Evolutionary conservation across 2,113 vertebrate species (phyloP), one percentile per base, ranked within the genome.

Genomic region (Antechinus stuartii): DNA sequence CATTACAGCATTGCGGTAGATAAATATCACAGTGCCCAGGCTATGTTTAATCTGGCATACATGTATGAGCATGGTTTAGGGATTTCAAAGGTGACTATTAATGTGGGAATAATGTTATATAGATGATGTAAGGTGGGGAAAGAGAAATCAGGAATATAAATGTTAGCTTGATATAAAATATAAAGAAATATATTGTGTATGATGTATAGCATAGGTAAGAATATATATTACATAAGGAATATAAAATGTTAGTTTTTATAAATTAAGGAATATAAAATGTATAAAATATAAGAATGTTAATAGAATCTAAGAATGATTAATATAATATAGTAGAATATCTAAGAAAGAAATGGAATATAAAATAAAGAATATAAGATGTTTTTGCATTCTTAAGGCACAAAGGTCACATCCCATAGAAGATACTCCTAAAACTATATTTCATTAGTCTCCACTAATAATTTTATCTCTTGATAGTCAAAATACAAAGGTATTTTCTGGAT

Each of bases 21-120:
- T 90, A 98, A 98, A 90, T 92, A 98, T 14, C 97, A 96, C 53
- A 98, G 91, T 0, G 97, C 97, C 11, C 97, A 98, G 96, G 98
- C 98, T 89, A 98, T 98, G 98, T 98, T 98, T 96, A 98, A 98
- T 54, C 96, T 98, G 95, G 98, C 96, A 49, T 98, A 98, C 8
- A 98, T 98, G 98, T 97, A 98, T 76, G 98, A 98, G 84, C 95
- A 98, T 0, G 98, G 98, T 16, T 96, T 98, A 96, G 98, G 98
- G n/a, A 96, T 98, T 7, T 0, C 97, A 54, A 97, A 98, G 98
- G 98, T 98, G 98, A 97, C 24, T 47, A 8, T 30, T 84, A 42
- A 4, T 52, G 26, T 50, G 27, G 19, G 61, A 90, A 56, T 92
- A 90, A 92, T 93, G 42, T 8, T 42, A 22, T 42, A 8, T 42